These are phyloP conservation scores for Falco cherrug DNA, from an alignment of 2,797 vertebrate species.

Conservation along the genomic window DNA sequence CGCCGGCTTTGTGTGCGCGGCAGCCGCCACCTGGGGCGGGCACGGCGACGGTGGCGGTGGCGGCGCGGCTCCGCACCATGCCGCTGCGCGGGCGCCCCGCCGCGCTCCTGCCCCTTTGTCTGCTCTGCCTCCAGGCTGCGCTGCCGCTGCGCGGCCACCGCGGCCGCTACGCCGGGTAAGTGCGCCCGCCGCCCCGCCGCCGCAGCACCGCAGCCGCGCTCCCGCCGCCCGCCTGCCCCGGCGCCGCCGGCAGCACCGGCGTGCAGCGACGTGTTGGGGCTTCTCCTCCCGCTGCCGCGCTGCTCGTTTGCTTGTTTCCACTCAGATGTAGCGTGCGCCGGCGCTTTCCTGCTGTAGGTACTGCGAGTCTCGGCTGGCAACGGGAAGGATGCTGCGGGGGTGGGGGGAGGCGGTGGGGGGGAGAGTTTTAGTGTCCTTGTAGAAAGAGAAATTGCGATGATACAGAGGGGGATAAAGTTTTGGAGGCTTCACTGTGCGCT, in stretches of 20 bases:
- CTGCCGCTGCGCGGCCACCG: too few species aligned
- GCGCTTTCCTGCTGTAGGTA: not conserved
- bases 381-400: not conserved
- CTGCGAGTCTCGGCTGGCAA: not conserved
- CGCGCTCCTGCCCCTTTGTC: too few species aligned
- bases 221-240: not conserved
- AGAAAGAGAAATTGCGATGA: not conserved
- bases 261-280: not conserved
- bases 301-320: accelerated
- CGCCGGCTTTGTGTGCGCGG: too few species aligned
- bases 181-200: too few species aligned
- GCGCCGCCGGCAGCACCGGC: not conserved
- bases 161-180: too few species aligned
- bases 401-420: accelerated
- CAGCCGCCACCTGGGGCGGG: too few species aligned
- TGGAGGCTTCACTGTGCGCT: not conserved
- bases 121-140: too few species aligned
- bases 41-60: too few species aligned
- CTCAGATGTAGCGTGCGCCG: accelerated
- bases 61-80: too few species aligned
- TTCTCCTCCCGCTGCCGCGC: not conserved
- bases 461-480: accelerated
- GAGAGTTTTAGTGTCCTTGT: not conserved
- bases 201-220: too few species aligned
- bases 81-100: too few species aligned